These are phyloP conservation scores for Prorops nasuta DNA, from an alignment of 1,140 invertebrate genomes.

Conservation along the genomic window DNA sequence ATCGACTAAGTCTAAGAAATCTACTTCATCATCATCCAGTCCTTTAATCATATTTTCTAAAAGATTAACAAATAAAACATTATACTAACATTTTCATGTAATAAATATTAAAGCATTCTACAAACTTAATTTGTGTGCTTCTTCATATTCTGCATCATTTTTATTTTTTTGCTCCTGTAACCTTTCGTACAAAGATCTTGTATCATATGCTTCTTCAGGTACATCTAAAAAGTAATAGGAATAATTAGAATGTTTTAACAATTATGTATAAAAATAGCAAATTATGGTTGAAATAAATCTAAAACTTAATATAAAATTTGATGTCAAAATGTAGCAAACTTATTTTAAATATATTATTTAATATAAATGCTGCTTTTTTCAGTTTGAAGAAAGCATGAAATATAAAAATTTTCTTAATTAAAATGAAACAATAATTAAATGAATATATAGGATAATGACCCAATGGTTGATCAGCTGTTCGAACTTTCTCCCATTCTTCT, in stretches of 20 bases:
- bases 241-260: background rate
- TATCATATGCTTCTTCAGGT: constrained; percentile 81
- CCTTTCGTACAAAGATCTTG: constrained; percentile 81
- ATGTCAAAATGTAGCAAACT: no score
- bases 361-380: no score
- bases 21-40: constrained; percentile 91
- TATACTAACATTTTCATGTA: constrained; percentile 7
- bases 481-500: constrained; percentile 92
- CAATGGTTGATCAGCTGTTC: constrained; percentile 83
- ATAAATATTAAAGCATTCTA: constrained; percentile 20
- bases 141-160: constrained; percentile 91
- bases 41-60: constrained; percentile 93
- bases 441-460: constrained; percentile 55
- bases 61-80: constrained; percentile 29
- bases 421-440: background rate
- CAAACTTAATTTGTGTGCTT: constrained; percentile 89
- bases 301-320: no score
- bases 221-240: constrained; percentile 40
- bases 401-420: background rate
- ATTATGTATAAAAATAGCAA: no score
- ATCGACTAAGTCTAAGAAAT: constrained; percentile 89
- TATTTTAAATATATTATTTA: background rate
- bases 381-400: no score
- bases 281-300: no score
- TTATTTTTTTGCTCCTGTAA: constrained; percentile 89